phyloP scores from a whole-genome alignment of 1,140 invertebrate species.

The Odontomachus brunneus region DNA sequence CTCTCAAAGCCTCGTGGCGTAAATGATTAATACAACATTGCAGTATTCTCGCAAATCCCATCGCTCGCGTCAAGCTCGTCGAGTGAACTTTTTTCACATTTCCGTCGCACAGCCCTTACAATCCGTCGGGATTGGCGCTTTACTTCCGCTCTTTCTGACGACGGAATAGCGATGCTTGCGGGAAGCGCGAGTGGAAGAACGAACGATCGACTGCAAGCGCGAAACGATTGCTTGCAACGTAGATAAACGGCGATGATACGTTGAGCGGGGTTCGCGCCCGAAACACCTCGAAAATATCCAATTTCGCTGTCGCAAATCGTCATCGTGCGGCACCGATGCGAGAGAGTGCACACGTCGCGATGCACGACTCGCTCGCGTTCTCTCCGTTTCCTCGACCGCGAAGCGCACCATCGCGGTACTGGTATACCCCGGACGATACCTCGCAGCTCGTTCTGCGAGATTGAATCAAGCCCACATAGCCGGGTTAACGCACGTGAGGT shows the following conservation, averaged over 20 bases:
- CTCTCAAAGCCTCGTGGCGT: neutral
- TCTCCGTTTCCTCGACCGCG: conserved; percentile 39
- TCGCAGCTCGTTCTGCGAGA: conserved; percentile 67
- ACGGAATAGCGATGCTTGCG: conserved; percentile 11
- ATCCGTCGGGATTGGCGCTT: conserved; percentile 1
- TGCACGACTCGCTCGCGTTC: neutral
- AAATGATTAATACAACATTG: neutral
- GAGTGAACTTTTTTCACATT: neutral
- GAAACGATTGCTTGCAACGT: conserved; percentile 28
- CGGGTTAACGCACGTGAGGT: conserved; percentile 71
- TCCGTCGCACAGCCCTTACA: neutral
- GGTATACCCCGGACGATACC: conserved; percentile 16
- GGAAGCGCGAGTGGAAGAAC: conserved; percentile 3
- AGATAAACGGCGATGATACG: conserved; percentile 41
- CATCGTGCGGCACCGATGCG: neutral
- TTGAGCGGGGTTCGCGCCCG: conserved; percentile 10
- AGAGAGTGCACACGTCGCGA: neutral
- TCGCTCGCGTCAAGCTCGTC: neutral
- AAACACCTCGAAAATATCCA: conserved; percentile 50
- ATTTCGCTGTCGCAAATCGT: conserved; percentile 2
- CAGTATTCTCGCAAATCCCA: no score
- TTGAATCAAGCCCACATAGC: conserved; percentile 67
- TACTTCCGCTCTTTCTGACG: neutral
- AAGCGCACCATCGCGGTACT: conserved; percentile 11
- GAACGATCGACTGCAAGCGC: conserved; percentile 31